phyloP scores from a whole-genome alignment of 2,888 invertebrate genomes.

The Spicauda simplicius region DNA sequence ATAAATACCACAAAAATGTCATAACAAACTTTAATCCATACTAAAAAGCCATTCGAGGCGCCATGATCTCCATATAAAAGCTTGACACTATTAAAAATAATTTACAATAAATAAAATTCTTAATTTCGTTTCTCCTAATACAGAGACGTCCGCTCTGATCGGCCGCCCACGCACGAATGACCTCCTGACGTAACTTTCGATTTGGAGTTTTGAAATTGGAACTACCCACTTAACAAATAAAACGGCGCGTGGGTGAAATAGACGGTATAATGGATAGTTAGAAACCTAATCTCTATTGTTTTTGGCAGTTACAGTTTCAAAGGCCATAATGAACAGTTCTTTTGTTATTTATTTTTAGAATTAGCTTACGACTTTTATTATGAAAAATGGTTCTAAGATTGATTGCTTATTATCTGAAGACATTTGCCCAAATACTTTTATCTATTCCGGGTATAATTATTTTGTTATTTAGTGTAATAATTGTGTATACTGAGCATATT shows the following conservation, averaged over 20 bases:
- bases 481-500: too few relatives aligned
- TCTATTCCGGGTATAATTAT: too few relatives aligned
- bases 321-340: neutral
- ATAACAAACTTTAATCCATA: neutral
- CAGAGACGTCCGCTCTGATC: conserved; percentile 46
- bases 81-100: conserved; percentile 1
- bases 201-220: conserved; percentile 43
- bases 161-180: conserved; percentile 56
- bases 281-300: conserved; percentile 19
- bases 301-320: conserved; percentile 15
- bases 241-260: conserved; percentile 39
- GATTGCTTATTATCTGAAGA: too few relatives aligned
- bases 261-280: conserved; percentile 26
- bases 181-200: conserved; percentile 45
- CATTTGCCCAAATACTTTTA: too few relatives aligned
- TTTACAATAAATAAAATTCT: conserved; percentile 30
- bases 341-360: neutral
- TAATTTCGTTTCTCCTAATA: conserved; percentile 41
- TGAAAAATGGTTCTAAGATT: too few relatives aligned
- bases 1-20: neutral
- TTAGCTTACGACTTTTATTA: neutral
- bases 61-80: neutral
- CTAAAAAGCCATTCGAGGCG: neutral
- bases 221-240: conserved; percentile 48
- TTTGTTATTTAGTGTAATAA: too few relatives aligned